phyloP scores from a whole-genome alignment of 2,888 invertebrate species.

The Amorpha juglandis region DNA sequence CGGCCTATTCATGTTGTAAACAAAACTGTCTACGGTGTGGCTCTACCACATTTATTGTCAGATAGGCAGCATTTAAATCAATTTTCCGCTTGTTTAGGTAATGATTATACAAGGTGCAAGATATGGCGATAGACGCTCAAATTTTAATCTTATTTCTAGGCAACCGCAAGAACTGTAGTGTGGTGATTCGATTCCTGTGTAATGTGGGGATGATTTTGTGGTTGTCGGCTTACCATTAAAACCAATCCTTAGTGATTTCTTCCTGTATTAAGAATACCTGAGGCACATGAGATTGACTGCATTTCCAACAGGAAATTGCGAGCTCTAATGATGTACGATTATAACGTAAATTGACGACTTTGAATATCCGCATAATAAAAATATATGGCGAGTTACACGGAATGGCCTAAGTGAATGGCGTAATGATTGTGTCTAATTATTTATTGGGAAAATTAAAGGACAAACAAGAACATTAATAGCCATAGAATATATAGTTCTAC shows the following conservation, averaged over 20 bases:
- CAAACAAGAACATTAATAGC: too few relatives aligned
- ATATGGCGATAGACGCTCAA: not conserved
- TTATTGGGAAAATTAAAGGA: too few relatives aligned
- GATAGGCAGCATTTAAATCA: not conserved
- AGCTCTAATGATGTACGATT: slow-evolving; percentile 20
- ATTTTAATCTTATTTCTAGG: not conserved
- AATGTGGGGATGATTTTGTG: slow-evolving; percentile 37
- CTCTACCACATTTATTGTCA: too few relatives aligned
- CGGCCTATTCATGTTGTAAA: too few relatives aligned
- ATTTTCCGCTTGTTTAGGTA: not conserved
- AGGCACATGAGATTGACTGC: slow-evolving; percentile 42
- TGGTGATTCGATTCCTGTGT: slow-evolving; percentile 1
- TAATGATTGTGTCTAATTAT: too few relatives aligned
- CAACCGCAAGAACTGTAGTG: not conserved
- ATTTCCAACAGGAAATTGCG: slow-evolving; percentile 32
- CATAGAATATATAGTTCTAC: too few relatives aligned
- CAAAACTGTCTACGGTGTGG: too few relatives aligned
- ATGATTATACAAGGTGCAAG: not conserved
- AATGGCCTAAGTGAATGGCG: not conserved
- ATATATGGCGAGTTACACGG: not conserved
- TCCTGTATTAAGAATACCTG: slow-evolving; percentile 41
- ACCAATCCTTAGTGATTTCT: slow-evolving; percentile 38
- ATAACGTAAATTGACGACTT: not conserved
- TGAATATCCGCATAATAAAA: not conserved
- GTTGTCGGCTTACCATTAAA: slow-evolving; percentile 37